Evolutionary conservation across 92 coral and sea anemone species (phyloP).

Genomic region (Pocillopora meandrina): DNA sequence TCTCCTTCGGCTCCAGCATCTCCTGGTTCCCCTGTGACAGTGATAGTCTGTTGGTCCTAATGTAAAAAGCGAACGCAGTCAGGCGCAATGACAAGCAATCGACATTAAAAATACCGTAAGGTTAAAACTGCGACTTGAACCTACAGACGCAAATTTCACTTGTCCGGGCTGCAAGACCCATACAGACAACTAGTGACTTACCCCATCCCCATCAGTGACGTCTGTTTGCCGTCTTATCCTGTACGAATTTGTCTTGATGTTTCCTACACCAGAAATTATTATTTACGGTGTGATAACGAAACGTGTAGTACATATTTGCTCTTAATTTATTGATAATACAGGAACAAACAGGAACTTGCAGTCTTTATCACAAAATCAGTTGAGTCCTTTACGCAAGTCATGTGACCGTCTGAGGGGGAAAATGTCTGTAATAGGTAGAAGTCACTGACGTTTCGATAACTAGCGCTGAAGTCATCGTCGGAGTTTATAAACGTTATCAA

Average conservation of each 20-base stretch:
- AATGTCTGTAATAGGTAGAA: no score
- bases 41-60: background rate
- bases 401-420: no score
- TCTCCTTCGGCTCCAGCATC: constrained; percentile 24
- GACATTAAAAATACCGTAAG: background rate
- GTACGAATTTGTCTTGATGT: background rate
- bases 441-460: no score
- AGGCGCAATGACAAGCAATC: background rate
- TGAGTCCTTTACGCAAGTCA: no score
- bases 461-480: no score
- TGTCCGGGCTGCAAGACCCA: no score
- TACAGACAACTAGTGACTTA: background rate
- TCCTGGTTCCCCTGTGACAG: constrained; percentile 32
- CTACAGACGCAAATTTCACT: background rate
- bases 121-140: background rate
- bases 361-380: no score
- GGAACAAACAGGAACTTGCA: no score
- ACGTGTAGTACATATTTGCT: background rate
- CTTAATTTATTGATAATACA: background rate
- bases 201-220: constrained; percentile 23
- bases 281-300: background rate
- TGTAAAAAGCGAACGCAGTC: background rate
- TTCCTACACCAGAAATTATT: background rate
- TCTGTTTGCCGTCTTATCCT: constrained; percentile 38
- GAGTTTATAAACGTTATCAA: no score